These are phyloP conservation scores for Ashinkailepas kermadecensis DNA, from an alignment of 2,888 invertebrate genomes.

Conservation along the genomic window DNA sequence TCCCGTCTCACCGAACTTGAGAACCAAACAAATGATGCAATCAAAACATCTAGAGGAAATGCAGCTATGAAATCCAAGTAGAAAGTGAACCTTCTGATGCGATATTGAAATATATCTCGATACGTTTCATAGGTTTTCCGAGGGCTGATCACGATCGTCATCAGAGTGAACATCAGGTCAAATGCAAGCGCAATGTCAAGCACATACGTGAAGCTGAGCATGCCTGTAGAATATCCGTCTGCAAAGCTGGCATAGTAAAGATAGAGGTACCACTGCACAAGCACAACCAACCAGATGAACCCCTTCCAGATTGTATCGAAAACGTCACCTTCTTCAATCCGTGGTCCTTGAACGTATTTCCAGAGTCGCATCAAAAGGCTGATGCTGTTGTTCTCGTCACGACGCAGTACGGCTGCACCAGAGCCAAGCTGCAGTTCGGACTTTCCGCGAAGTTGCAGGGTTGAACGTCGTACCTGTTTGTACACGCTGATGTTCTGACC, in stretches of 20 bases:
- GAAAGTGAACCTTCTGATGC: not conserved
- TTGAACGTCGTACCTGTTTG: not conserved
- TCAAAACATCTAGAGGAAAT: not conserved
- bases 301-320: not conserved
- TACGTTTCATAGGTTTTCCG: not conserved
- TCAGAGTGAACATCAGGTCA: not conserved
- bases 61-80: not conserved
- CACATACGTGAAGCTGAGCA: not conserved
- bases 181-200: not conserved
- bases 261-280: not conserved
- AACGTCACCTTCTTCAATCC: not conserved
- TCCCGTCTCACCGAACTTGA: not conserved
- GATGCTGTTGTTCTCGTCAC: not conserved
- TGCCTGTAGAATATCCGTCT: not conserved
- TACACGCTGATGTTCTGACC: too few relatives aligned
- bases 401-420: not conserved
- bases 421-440: not conserved
- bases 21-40: not conserved
- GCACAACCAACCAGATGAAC: not conserved
- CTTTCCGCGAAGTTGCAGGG: not conserved
- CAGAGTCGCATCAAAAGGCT: not conserved
- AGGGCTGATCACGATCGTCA: not conserved
- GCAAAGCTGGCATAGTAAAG: not conserved
- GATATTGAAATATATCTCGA: not conserved
- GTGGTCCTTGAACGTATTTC: not conserved